A percentile compares a stretch with the other conserved stretches of the same genome.
phyloP scores from a whole-genome alignment of 2,113 vertebrate genomes.

The Tautogolabrus adspersus region DNA sequence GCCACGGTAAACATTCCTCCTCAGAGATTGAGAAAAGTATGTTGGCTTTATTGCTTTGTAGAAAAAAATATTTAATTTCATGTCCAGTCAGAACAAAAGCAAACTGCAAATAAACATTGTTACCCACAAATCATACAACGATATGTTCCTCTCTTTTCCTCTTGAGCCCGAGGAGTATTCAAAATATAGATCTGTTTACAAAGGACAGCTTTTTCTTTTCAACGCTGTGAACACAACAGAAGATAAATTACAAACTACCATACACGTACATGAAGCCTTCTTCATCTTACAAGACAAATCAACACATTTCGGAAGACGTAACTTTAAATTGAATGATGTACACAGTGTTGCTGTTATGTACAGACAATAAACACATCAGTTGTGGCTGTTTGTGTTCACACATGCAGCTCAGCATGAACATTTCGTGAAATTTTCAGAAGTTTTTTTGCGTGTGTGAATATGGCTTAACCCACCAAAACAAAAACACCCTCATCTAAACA shows the following conservation, averaged over 20 bases:
- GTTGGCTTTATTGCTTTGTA: slow-evolving; percentile 16
- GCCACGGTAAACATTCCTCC: too few relatives aligned
- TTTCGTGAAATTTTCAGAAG: neutral
- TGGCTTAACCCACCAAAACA: too few relatives aligned
- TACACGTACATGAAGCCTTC: neutral
- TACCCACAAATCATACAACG: neutral
- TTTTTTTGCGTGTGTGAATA: neutral
- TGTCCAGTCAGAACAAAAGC: too few relatives aligned
- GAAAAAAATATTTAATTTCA: slow-evolving; percentile 8
- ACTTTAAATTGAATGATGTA: slow-evolving; percentile 29
- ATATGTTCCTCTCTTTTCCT: neutral
- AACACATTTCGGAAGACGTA: slow-evolving; percentile 1
- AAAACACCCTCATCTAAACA: too few relatives aligned
- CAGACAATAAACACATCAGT: slow-evolving; percentile 42
- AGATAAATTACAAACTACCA: neutral
- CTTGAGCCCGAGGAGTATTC: too few relatives aligned
- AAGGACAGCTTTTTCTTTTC: neutral
- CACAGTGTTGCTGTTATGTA: slow-evolving; percentile 15
- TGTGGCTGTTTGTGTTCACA: slow-evolving; percentile 14
- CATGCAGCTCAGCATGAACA: too few relatives aligned
- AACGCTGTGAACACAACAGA: slow-evolving; percentile 8
- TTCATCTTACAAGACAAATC: slow-evolving; percentile 20
- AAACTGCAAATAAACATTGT: too few relatives aligned
- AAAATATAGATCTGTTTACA: too few relatives aligned
- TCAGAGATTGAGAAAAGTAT: too few relatives aligned